A percentile compares a stretch with the other conserved stretches of the same genome.
Conservation (phyloP, 1,140 invertebrate genomes). For the Pantala flavescens region DNA sequence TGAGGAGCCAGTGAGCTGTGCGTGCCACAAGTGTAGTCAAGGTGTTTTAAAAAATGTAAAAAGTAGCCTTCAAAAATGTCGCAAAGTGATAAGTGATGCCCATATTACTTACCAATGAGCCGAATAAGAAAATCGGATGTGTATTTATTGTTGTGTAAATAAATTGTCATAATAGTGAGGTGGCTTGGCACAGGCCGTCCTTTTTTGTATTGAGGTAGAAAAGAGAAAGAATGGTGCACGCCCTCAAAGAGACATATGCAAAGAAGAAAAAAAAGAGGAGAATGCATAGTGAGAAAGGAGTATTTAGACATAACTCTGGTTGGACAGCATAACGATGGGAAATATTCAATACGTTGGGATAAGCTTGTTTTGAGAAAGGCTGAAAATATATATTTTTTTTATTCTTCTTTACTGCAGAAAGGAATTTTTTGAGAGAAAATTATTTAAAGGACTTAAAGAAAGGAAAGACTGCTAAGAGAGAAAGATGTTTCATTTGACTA, state of each 20-base stretch:
- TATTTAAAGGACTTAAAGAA: neutral
- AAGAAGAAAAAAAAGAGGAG: neutral
- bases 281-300: neutral
- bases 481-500: neutral
- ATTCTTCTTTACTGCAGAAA: constrained; percentile 10
- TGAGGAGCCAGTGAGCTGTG: neutral
- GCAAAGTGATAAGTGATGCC: neutral
- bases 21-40: neutral
- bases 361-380: neutral
- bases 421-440: constrained; percentile 10
- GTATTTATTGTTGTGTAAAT: constrained; percentile 8
- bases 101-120: neutral
- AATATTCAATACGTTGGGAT: neutral
- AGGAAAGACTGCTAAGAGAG: neutral
- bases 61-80: neutral
- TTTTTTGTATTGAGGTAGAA: neutral
- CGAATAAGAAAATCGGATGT: neutral
- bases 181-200: neutral
- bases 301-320: neutral
- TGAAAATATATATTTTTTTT: constrained; percentile 7
- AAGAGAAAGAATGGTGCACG: neutral
- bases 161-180: neutral
- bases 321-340: neutral
- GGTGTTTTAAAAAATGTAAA: neutral
- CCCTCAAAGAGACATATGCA: neutral